Evolutionary conservation across 2,888 invertebrate genomes (phyloP), one percentile per base, ranked within the genome.

Genomic region (Phoenoteleia sp.): DNA sequence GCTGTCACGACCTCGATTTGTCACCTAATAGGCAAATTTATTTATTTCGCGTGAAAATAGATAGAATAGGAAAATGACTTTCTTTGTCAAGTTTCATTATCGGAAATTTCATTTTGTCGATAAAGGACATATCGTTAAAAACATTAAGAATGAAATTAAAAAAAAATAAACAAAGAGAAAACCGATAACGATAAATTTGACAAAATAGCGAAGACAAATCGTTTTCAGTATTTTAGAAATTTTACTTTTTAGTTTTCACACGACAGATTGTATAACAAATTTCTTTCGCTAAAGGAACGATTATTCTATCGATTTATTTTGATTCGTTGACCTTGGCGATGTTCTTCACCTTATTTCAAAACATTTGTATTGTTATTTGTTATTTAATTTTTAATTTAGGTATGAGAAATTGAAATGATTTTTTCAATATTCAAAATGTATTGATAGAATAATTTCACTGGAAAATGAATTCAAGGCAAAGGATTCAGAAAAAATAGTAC

Each of bases 1-100:
- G 74, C 36, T 62, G 74, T 15, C 62, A 62, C 15, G 74, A 60
- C 60, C 74, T 60, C 52, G 62, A 75, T 75, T 75, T 75, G 62
- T 75, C 62, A 62, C 74, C 74, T 75, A 74, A 62, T 74, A 77
- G 77, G 67, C 39, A 79, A 60, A 77, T 77, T 77, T 77, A 77
- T 77, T 79, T 79, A 79, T 79, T 79, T 9, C 27, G 76, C 54
- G 74, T 54, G 64, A 75, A 54, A 75, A 75, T 75, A 64, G 74
- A 62, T 42, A 42, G 27, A 54, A 64, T 64, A 52, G 62, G 39
- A 74, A 74, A 74, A 49, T 45, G 5, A 33, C 33, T 33, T 33
- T 9, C 5, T 33, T 33, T 33, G 33, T 33, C 33, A 9, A 33
- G 11, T 33, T 33, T 33, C 11, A 11, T 11, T n/a, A n/a, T n/a